Evolutionary conservation across 2,888 invertebrate species (phyloP).

Genomic region (Mesochorus sp.): DNA sequence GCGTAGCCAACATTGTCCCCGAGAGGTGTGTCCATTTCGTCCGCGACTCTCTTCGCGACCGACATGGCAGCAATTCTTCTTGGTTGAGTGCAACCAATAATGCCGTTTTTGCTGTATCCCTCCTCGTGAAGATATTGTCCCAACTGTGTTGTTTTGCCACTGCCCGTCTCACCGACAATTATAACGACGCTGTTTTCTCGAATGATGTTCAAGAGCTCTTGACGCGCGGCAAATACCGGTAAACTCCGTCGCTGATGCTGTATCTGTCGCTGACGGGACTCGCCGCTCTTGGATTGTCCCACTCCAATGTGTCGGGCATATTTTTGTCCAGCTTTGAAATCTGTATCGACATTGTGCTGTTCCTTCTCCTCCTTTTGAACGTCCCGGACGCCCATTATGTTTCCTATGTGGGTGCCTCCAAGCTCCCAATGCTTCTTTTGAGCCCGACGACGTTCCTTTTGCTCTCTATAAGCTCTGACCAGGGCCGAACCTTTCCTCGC

Average conservation of each 20-base stretch:
- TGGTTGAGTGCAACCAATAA: conserved; percentile 98
- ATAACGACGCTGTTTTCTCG: conserved; percentile 97
- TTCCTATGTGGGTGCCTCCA: conserved; percentile 97
- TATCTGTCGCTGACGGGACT: conserved; percentile 92
- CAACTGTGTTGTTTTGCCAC: conserved; percentile 98
- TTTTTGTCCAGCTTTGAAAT: conserved; percentile 96
- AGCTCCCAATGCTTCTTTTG: conserved; percentile 96
- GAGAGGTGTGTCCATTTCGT: conserved; percentile 96
- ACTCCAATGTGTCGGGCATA: conserved; percentile 97
- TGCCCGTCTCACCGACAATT: conserved; percentile 97
- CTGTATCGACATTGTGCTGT: conserved; percentile 83
- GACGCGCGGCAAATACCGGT: conserved; percentile 97
- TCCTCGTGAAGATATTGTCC: conserved; percentile 99
- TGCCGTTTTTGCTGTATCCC: conserved; percentile 95
- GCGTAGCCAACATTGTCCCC: conserved; percentile 99
- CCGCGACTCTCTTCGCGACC: conserved; percentile 98
- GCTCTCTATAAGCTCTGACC: conserved; percentile 95
- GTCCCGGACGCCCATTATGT: conserved; percentile 94
- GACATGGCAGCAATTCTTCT: conserved; percentile 99
- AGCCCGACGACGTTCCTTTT: background rate
- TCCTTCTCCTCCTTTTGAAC: conserved; percentile 88
- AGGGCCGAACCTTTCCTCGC: conserved; percentile 96
- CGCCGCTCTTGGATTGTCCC: conserved; percentile 84
- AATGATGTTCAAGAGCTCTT: conserved; percentile 95
- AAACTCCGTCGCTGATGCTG: conserved; percentile 94